Base-by-base conservation (phyloP, 1,140 invertebrate genomes). In the Drosophila erecta region DNA sequence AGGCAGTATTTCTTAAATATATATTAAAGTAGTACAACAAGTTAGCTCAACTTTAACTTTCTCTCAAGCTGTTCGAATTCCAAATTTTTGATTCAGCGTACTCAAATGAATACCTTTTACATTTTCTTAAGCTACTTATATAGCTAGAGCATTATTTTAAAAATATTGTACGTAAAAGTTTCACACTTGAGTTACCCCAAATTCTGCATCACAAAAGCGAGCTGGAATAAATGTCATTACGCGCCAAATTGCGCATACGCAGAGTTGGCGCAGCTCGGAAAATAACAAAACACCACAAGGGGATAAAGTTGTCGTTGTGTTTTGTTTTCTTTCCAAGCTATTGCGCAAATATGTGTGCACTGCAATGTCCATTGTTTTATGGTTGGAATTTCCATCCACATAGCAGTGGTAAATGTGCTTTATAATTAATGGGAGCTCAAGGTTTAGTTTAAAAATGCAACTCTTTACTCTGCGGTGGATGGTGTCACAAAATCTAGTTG, bases 191-290 rank as follows among this genome's bases (percentile, higher is more conserved):
- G 15, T 20, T 35, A 59, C 64, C 33, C n/a, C 17, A 50, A 41
- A 66, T 27, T 66, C 62, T 64, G 64, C 64, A 62, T 22, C 58
- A 62, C 43, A 62, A 66, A 66, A 50, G 57, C 47, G 47, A 49
- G 35, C 24, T 40, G 12, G n/a, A 56, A 66, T 62, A 66, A 62
- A 66, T 50, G 59, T 50, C 58, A 73, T 72, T 73, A 61, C 35
- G 30, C 33, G 27, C 38, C 12, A 72, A 72, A 73, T 61, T 38
- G 35, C 55, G 67, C 67, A 73, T 72, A 72, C 69, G 70, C 67
- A 7, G 56, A 14, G 67, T 38, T 43, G 67, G 56, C n/a, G 7
- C n/a, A 4, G 43, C 24, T 30, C 8, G 44, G 2, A 7, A 17
- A 20, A 15, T 54, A 41, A 15, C 38, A 60, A 58, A 70, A 43